Evolutionary conservation across 2,113 vertebrate genomes (phyloP).

Genomic region (Thermophis baileyi): DNA sequence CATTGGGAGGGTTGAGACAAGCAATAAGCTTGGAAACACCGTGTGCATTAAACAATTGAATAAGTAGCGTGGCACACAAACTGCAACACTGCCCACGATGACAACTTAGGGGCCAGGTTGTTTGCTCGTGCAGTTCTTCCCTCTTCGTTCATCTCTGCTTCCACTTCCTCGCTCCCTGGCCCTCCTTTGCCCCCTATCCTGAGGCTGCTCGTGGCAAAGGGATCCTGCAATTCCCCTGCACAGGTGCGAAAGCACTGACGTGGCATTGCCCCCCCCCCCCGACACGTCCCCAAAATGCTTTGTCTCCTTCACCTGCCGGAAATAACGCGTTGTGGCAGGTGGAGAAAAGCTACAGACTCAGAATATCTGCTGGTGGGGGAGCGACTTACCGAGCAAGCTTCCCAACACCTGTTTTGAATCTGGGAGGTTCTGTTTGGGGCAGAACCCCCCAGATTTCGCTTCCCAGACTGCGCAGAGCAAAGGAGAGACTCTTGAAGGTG

Average conservation of each 20-base stretch:
- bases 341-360: slow-evolving; percentile 71
- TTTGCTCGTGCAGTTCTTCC: background rate
- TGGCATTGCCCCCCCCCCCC: slow-evolving; percentile 50
- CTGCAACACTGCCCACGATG: background rate
- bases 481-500: background rate
- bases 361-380: slow-evolving; percentile 69
- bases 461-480: background rate
- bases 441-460: slow-evolving; percentile 14
- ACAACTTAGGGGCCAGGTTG: background rate
- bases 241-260: slow-evolving; percentile 76
- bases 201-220: slow-evolving; percentile 53
- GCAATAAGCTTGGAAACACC: background rate
- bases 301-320: slow-evolving; percentile 75
- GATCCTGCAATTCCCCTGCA: slow-evolving; percentile 72
- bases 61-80: background rate
- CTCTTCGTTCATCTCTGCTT: background rate
- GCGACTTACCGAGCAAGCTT: slow-evolving; percentile 56
- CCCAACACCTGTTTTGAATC: slow-evolving; percentile 37
- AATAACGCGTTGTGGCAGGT: slow-evolving; percentile 86
- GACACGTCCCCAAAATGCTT: slow-evolving; percentile 63
- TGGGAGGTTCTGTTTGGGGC: background rate
- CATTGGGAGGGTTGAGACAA: background rate
- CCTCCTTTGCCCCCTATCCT: slow-evolving; percentile 32
- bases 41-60: background rate
- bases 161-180: slow-evolving; percentile 27